These are phyloP conservation scores for Caenorhabditis brenneri DNA, from an alignment of 1,140 invertebrate species.

Conservation along the genomic window DNA sequence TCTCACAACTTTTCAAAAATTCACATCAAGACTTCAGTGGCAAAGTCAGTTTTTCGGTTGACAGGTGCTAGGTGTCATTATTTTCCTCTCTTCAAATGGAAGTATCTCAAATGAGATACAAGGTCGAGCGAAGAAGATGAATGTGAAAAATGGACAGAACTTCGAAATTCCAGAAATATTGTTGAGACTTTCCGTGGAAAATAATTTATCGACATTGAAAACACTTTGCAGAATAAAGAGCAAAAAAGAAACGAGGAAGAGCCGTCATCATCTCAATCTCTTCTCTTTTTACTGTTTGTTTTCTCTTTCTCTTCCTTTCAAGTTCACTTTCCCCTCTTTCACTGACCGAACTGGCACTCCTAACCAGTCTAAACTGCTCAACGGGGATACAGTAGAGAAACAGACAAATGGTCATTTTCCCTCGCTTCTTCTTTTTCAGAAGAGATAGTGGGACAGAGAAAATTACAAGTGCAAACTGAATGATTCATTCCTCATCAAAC, in stretches of 20 bases:
- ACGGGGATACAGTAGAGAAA: background rate
- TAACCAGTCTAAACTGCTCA: background rate
- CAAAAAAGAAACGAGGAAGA: background rate
- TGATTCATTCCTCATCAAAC: slow-evolving; percentile 29
- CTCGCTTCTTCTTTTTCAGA: background rate
- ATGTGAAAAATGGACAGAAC: slow-evolving; percentile 14
- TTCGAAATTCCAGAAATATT: background rate
- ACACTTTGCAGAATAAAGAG: background rate
- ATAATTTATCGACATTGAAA: no score
- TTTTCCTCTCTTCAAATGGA: slow-evolving; percentile 11
- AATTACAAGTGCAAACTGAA: slow-evolving; percentile 25
- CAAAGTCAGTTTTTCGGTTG: background rate
- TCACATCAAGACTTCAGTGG: background rate
- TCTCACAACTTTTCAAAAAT: background rate
- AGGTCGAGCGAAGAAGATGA: background rate
- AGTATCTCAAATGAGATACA: slow-evolving; percentile 32
- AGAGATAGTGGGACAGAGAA: background rate
- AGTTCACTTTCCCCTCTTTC: background rate
- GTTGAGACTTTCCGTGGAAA: no score
- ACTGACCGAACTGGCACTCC: background rate
- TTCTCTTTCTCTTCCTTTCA: background rate
- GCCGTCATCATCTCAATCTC: background rate
- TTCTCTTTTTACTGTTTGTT: background rate
- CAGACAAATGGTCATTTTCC: slow-evolving; percentile 6
- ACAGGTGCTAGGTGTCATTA: slow-evolving; percentile 31